A percentile compares a stretch with the other conserved stretches of the same genome.
Conservation (phyloP, 2,797 vertebrate species). For the Heliangelus exortis region DNA sequence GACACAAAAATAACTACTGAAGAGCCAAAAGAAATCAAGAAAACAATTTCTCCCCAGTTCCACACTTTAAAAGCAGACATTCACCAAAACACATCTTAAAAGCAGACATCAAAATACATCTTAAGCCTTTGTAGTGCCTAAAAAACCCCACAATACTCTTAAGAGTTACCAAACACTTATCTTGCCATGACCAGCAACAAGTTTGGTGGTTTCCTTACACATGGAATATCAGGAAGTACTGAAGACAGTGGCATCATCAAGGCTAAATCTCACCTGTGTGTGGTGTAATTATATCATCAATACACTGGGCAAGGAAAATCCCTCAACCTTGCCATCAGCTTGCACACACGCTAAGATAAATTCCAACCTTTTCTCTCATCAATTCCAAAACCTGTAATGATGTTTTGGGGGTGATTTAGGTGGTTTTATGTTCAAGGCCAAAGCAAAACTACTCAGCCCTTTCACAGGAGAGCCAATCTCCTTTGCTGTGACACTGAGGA, state of each 20-base stretch:
- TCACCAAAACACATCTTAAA: background rate
- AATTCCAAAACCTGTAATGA: background rate
- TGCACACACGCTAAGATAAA: background rate
- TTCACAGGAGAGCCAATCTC: background rate
- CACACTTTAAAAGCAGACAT: background rate
- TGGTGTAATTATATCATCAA: slow-evolving; percentile 19
- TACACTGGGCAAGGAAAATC: background rate
- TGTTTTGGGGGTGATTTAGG: background rate
- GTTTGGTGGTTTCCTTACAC: background rate
- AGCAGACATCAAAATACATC: background rate
- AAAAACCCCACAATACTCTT: background rate
- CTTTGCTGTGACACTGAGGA: fast-evolving
- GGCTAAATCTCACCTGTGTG: background rate
- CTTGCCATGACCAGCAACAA: background rate
- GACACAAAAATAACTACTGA: background rate
- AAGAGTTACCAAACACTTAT: background rate
- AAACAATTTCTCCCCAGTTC: background rate
- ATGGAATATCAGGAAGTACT: background rate
- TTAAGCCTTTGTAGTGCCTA: background rate
- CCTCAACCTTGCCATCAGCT: slow-evolving; percentile 1
- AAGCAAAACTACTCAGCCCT: background rate
- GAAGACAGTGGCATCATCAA: background rate
- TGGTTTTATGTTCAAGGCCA: fast-evolving
- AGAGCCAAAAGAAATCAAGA: background rate
- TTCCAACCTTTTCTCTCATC: background rate